phyloP scores from a whole-genome alignment of 1,140 invertebrate genomes.

The Lysiphlebus fabarum region DNA sequence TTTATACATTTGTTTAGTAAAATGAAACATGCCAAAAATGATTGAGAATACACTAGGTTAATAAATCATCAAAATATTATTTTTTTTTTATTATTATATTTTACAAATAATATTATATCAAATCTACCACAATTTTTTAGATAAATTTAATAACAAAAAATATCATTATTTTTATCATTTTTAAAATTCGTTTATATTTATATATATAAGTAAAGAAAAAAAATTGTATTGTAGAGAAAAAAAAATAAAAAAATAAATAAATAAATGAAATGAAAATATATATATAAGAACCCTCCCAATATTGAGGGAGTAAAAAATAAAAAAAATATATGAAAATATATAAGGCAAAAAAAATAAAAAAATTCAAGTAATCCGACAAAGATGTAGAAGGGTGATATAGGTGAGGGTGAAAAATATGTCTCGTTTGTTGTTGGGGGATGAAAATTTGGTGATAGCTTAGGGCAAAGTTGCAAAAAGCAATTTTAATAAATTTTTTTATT shows the following conservation, averaged over 20 bases:
- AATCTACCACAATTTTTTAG: background rate
- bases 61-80: too few relatives aligned
- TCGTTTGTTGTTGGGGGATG: background rate
- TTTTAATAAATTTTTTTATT: background rate
- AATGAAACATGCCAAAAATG: too few relatives aligned
- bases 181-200: background rate
- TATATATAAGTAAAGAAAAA: background rate
- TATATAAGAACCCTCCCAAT: too few relatives aligned
- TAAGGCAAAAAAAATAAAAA: background rate
- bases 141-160: constrained; percentile 1
- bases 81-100: too few relatives aligned
- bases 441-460: constrained; percentile 6
- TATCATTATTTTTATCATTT: too few relatives aligned
- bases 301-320: too few relatives aligned
- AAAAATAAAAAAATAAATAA: background rate
- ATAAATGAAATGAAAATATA: background rate
- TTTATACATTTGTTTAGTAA: too few relatives aligned
- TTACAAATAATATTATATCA: too few relatives aligned
- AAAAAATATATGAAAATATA: too few relatives aligned
- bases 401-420: constrained; percentile 11
- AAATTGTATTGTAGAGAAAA: constrained; percentile 5
- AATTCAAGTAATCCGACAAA: constrained; percentile 14
- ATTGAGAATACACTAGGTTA: too few relatives aligned
- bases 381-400: background rate
- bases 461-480: constrained; percentile 16